Conservation (phyloP, 2,797 vertebrate species). For the Anabas testudineus region DNA sequence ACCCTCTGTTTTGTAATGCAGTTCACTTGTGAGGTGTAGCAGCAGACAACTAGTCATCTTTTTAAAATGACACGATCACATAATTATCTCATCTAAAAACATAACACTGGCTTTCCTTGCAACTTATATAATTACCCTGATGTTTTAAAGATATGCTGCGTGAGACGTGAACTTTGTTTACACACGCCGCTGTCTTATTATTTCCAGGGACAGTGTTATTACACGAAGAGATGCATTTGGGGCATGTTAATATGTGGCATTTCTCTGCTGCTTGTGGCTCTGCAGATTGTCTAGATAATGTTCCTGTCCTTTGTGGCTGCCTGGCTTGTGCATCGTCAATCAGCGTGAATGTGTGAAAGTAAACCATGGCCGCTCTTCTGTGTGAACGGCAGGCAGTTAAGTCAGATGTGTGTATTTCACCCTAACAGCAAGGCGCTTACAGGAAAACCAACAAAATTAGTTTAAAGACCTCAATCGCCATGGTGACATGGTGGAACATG, state of each 20-base stretch:
- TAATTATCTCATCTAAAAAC: not conserved
- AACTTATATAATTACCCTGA: conserved; percentile 3
- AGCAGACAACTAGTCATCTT: conserved; percentile 7
- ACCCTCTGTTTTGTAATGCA: conserved; percentile 28
- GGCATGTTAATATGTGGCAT: conserved; percentile 39
- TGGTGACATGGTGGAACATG: conserved; percentile 57
- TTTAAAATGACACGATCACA: conserved; percentile 19
- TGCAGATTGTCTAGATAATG: conserved; percentile 39
- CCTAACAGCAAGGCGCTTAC: conserved; percentile 50
- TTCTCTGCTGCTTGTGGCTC: conserved; percentile 29
- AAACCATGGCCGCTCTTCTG: conserved; percentile 27
- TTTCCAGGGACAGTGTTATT: conserved; percentile 14
- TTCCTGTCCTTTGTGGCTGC: conserved; percentile 45
- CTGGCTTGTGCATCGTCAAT: conserved; percentile 40
- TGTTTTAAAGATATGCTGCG: conserved; percentile 24
- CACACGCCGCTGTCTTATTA: conserved; percentile 4
- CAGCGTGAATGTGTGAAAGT: conserved; percentile 48
- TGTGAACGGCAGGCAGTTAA: conserved; percentile 45
- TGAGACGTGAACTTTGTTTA: conserved; percentile 22
- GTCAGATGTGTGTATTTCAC: conserved; percentile 49
- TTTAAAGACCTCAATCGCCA: conserved; percentile 56
- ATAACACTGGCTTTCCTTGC: not conserved
- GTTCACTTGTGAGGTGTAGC: conserved; percentile 23
- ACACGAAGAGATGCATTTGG: conserved; percentile 54
- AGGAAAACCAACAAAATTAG: conserved; percentile 48